These are phyloP conservation scores for Leistus spinibarbis DNA, from an alignment of 2,888 invertebrate genomes.

Conservation along the genomic window DNA sequence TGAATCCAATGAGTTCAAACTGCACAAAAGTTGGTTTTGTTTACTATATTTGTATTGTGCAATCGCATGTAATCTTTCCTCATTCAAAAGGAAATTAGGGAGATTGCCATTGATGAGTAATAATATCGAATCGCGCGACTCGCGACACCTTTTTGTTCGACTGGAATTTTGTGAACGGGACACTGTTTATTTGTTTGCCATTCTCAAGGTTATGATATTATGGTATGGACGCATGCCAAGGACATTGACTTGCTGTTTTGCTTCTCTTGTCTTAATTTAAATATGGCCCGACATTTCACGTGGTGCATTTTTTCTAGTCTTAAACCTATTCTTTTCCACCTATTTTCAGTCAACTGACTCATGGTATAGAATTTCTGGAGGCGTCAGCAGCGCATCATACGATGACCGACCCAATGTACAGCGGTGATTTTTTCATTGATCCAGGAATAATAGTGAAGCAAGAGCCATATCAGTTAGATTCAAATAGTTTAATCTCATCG, in stretches of 20 bases:
- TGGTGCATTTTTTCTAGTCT: conserved; percentile 22
- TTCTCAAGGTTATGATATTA: conserved; percentile 30
- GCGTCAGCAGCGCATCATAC: conserved; percentile 21
- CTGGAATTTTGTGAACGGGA: conserved; percentile 18
- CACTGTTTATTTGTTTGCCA: conserved; percentile 19
- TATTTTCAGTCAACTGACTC: conserved; percentile 25
- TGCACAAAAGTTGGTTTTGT: conserved; percentile 42
- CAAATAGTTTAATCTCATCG: conserved; percentile 53
- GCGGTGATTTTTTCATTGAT: conserved; percentile 68
- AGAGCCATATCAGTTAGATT: conserved; percentile 61
- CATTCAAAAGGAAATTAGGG: conserved; percentile 3
- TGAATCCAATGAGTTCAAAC: conserved; percentile 41
- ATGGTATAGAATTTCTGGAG: conserved; percentile 21
- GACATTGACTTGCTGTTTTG: conserved; percentile 41
- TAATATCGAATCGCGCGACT: conserved; percentile 10
- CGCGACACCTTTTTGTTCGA: conserved; percentile 34
- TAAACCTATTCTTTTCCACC: conserved; percentile 24
- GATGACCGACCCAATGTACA: conserved; percentile 67
- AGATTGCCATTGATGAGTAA: conserved; percentile 30
- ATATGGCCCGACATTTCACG: conserved; percentile 29
- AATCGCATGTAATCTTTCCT: conserved; percentile 34
- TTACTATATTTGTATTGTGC: conserved; percentile 41
- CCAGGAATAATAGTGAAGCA: conserved; percentile 68
- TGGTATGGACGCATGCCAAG: conserved; percentile 41
- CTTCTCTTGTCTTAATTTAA: conserved; percentile 36